Evolutionary conservation across 2,113 vertebrate genomes (phyloP), one percentile per base, ranked within the genome.

Genomic region (Cairina moschata): DNA sequence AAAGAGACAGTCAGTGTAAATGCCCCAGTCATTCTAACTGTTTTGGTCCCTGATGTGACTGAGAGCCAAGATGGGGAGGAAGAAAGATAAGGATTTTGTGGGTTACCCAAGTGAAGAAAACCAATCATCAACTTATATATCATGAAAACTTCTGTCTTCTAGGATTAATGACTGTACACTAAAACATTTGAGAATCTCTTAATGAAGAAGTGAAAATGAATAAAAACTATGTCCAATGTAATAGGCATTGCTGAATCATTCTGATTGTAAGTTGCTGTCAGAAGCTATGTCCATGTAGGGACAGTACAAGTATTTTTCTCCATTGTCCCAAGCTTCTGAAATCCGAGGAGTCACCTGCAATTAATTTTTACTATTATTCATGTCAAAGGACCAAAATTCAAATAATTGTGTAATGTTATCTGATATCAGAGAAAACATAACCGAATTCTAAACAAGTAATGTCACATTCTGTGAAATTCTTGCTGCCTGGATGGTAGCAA

Each of bases 401-500:
- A 97, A 82, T 54, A 44, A 69, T 88, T 42, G 65, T 93, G 95
- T 96, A 80, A 90, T 55, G 62, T 52, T 76, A 13, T 34, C 67
- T 94, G 72, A 80, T 63, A 86, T 80, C 58, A 95, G 56, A 86
- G 46, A 83, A 93, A 95, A 80, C 17, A 88, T 94, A 90, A 91
- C 50, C 88, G 63, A 90, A 93, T 93, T 88, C n/a, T 74, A 81
- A 93, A 91, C 42, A 74, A 97, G 25, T 58, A 71, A 75, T 73
- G 59, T 74, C 89, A 85, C 29, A 63, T 83, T 74, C 54, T 82
- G 32, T 59, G 72, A 91, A 95, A 92, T 65, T 22, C 87, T 66
- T 83, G 40, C 18, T 62, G 46, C 34, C 32, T 66, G 21, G 17
- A 67, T 95, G 66, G 40, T 68, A 95, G 17, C 25, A 84, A 71